Conservation (phyloP, 2,888 invertebrate genomes). For the Caenorhabditis wallacei region DNA sequence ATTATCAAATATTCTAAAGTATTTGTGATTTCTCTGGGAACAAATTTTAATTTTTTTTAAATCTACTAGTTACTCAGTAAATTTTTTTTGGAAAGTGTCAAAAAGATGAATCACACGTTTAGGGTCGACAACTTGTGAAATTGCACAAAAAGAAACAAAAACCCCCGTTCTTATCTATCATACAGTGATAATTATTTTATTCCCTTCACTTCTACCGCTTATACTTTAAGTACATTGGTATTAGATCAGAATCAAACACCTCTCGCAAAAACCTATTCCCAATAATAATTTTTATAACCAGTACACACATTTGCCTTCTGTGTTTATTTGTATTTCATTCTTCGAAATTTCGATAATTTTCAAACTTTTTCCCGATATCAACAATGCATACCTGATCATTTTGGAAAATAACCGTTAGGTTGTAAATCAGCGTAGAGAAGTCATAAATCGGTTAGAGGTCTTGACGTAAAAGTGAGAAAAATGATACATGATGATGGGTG, state of each 20-base stretch:
- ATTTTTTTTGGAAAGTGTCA: neutral
- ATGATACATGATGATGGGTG: slow-evolving; percentile 58
- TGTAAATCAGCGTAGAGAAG: slow-evolving; percentile 50
- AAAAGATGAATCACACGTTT: slow-evolving; percentile 33
- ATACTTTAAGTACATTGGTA: slow-evolving; percentile 55
- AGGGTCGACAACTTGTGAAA: slow-evolving; percentile 17
- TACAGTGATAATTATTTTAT: slow-evolving; percentile 50
- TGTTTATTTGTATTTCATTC: neutral
- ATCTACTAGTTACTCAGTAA: too few relatives aligned
- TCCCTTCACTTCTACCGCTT: slow-evolving; percentile 38
- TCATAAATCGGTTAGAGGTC: slow-evolving; percentile 58
- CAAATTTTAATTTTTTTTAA: too few relatives aligned
- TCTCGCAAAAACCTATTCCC: slow-evolving; percentile 24
- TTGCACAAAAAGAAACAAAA: slow-evolving; percentile 22
- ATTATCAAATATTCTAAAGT: neutral
- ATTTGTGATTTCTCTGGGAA: too few relatives aligned
- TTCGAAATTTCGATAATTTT: neutral
- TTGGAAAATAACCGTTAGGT: slow-evolving; percentile 2
- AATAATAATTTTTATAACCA: slow-evolving; percentile 1
- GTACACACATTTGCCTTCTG: neutral
- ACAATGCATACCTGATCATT: slow-evolving; percentile 54
- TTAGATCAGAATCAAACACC: slow-evolving; percentile 48
- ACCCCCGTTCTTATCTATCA: slow-evolving; percentile 47
- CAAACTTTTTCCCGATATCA: neutral
- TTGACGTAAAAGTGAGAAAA: slow-evolving; percentile 59